phyloP scores from a whole-genome alignment of 1,140 invertebrate genomes.

The Melanaphis sacchari region DNA sequence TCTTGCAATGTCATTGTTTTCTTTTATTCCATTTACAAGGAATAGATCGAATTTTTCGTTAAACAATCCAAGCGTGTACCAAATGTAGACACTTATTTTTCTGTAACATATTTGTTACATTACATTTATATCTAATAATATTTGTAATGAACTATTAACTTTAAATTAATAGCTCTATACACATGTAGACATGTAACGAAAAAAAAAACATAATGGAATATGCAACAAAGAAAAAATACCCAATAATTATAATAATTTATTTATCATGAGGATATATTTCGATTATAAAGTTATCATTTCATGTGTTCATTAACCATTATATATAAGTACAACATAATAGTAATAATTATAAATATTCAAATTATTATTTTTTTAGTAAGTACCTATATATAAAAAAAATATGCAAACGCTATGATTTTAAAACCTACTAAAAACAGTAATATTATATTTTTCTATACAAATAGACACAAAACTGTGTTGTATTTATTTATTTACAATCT shows the following conservation, averaged over 20 bases:
- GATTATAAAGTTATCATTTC: too few species aligned
- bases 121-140: neutral
- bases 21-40: neutral
- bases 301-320: too few species aligned
- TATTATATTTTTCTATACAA: neutral
- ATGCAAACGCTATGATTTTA: too few species aligned
- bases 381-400: neutral
- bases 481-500: neutral
- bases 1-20: slow-evolving; percentile 36
- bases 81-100: neutral
- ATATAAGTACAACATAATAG: neutral
- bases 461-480: neutral
- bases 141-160: neutral
- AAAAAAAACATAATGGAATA: neutral
- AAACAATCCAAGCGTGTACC: neutral
- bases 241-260: neutral
- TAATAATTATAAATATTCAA: neutral
- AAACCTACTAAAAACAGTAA: neutral
- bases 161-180: neutral
- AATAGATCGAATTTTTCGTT: neutral
- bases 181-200: neutral
- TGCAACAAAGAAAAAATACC: neutral
- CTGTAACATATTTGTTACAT: neutral
- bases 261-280: too few species aligned
- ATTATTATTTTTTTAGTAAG: neutral